Evolutionary conservation across 1,140 invertebrate genomes (phyloP).

Genomic region (Pseudomyrmex flavicornis): DNA sequence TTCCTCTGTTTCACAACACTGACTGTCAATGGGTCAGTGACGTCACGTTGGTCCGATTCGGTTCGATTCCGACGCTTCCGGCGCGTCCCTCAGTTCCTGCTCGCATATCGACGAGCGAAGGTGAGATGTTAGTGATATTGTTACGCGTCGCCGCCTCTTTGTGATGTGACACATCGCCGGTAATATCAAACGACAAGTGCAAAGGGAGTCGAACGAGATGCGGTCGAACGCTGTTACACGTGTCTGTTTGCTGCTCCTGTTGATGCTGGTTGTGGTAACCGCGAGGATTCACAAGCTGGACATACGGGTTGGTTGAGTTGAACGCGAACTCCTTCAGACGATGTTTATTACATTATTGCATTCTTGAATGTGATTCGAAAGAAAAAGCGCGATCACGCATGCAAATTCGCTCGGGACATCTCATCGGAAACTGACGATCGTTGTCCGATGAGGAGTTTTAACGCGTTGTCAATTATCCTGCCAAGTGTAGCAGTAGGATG

Average conservation of each 20-base stretch:
- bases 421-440: background rate
- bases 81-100: constrained; percentile 65
- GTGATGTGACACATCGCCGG: constrained; percentile 60
- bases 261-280: constrained; percentile 59
- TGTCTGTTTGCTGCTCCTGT: constrained; percentile 56
- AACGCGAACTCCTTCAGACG: background rate
- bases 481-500: too few relatives aligned
- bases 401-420: background rate
- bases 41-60: background rate
- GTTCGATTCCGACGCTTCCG: constrained; percentile 36
- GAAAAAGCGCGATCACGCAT: background rate
- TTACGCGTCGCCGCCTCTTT: background rate
- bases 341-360: background rate
- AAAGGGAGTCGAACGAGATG: constrained; percentile 64
- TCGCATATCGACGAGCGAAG: constrained; percentile 69
- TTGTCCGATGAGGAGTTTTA: background rate
- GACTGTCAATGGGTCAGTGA: background rate
- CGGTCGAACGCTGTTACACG: constrained; percentile 41
- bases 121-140: background rate
- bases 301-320: constrained; percentile 78
- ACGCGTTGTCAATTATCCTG: background rate
- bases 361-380: background rate
- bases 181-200: background rate
- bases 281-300: constrained; percentile 83
- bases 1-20: constrained; percentile 23